Base-by-base conservation (phyloP, 2,888 invertebrate genomes). In the Leucophora obtusa region DNA sequence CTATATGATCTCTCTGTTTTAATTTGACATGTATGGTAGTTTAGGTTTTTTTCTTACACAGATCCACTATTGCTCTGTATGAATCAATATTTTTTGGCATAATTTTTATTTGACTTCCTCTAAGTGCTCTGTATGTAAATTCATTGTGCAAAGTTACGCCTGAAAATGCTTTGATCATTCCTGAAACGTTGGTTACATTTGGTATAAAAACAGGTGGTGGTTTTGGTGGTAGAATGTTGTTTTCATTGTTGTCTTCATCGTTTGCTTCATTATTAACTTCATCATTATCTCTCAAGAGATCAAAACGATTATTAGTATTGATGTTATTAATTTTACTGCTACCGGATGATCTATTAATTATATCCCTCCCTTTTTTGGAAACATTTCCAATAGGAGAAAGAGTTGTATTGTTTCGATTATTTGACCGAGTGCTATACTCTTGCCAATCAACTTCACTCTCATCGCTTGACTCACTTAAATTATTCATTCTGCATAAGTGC, bases 361-460 rank as follows among this genome's bases (percentile, higher is more conserved):
- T 24, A 1, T 8, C 14, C 28, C 14, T 24, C 9, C 21, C 24
- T 24, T 6, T 0, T 9, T 24, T 24, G 24, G 56, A 14, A 24
- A 28, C n/a, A n/a, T 28, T 14, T 28, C 14, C 9, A 54, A 21
- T 24, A 14, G 54, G 18, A 54, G 54, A 54, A 24, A 24, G 18
- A 18, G 21, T 54, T 54, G 10, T 4, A 11, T 21, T 54, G 1
- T 10, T 35, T 4, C 35, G 35, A 1, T 35, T 35, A 7, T 35
- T 35, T 10, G 35, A 2, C 7, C 35, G 35, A 4, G 35, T 4
- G 7, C 1, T 1, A 7, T 7, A 35, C 11, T 24, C n/a, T 14
- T 58, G 58, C 58, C 58, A 58, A 3, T 33, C 33, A 28, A 58
- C 28, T 58, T 58, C 58, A 15, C 58, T 58, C 33, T 56, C 56